Evolutionary conservation across 1,140 invertebrate genomes (phyloP).

Genomic region (Gryon sp.): DNA sequence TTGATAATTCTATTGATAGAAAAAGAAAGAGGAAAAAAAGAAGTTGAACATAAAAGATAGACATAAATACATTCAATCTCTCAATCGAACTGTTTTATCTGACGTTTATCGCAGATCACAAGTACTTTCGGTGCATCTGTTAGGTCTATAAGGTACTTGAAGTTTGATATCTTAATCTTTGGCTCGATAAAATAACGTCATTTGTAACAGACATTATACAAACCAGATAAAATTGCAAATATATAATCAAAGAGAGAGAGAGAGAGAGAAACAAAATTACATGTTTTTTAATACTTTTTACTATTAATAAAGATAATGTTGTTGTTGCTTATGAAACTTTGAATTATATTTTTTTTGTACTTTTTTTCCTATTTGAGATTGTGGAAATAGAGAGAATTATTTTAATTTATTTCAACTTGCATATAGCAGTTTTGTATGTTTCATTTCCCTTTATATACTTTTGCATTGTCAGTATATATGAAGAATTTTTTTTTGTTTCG

Average conservation of each 20-base stretch:
- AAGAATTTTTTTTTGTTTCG: constrained; percentile 23
- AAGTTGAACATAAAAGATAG: neutral
- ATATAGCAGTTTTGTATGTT: constrained; percentile 18
- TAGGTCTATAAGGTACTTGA: neutral
- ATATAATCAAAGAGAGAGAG: too few relatives aligned
- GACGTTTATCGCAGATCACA: constrained; percentile 14
- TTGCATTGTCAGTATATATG: constrained; percentile 14
- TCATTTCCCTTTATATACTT: constrained; percentile 5
- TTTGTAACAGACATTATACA: too few relatives aligned
- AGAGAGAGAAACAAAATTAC: too few relatives aligned
- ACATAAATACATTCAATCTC: neutral
- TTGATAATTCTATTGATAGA: too few relatives aligned
- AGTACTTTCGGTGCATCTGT: constrained; percentile 22
- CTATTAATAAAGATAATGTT: too few relatives aligned
- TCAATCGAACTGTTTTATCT: constrained; percentile 8
- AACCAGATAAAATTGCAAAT: too few relatives aligned
- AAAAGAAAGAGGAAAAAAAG: too few relatives aligned
- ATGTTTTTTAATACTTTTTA: too few relatives aligned
- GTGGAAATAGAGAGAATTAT: constrained; percentile 1
- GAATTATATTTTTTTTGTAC: neutral
- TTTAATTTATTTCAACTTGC: constrained; percentile 32
- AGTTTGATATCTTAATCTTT: too few relatives aligned
- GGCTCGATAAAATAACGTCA: too few relatives aligned
- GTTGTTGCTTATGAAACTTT: too few relatives aligned
- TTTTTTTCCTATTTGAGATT: neutral